A percentile compares a stretch with the other conserved stretches of the same genome.
phyloP scores from a whole-genome alignment of 1,140 invertebrate species.

The Drosophila orosa region DNA sequence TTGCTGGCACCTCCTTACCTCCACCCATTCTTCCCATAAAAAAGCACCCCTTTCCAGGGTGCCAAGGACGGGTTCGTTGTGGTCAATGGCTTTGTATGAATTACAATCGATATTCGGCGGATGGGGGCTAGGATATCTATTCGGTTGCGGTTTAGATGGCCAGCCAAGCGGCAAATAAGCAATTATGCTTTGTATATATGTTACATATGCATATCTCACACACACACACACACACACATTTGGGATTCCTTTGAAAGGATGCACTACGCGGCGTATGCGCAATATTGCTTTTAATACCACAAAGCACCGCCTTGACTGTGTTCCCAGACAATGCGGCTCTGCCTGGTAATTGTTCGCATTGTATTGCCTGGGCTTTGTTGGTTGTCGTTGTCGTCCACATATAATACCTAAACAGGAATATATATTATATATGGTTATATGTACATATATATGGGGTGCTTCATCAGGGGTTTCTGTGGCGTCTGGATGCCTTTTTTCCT shows the following conservation, averaged over 20 bases:
- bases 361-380: conserved; percentile 50
- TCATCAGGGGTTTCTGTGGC: conserved; percentile 25
- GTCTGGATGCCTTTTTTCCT: conserved; percentile 19
- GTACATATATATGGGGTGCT: neutral
- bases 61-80: conserved; percentile 34
- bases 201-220: conserved; percentile 20
- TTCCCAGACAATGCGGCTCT: conserved; percentile 53
- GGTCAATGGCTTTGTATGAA: conserved; percentile 53
- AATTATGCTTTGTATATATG: conserved; percentile 52
- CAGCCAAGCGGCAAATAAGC: conserved; percentile 69
- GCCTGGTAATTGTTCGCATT: conserved; percentile 52
- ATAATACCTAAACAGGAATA: conserved; percentile 18
- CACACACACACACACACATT: neutral
- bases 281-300: conserved; percentile 22
- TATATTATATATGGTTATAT: neutral
- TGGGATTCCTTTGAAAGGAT: conserved; percentile 38
- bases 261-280: conserved; percentile 57
- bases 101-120: conserved; percentile 57
- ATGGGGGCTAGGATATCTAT: conserved; percentile 29
- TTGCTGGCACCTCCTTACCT: conserved; percentile 10
- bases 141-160: conserved; percentile 43
- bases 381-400: conserved; percentile 6
- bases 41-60: neutral
- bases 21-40: conserved; percentile 1
- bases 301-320: conserved; percentile 10